Base-by-base conservation (phyloP, 2,113 vertebrate species). In the Nansenia antarctica region DNA sequence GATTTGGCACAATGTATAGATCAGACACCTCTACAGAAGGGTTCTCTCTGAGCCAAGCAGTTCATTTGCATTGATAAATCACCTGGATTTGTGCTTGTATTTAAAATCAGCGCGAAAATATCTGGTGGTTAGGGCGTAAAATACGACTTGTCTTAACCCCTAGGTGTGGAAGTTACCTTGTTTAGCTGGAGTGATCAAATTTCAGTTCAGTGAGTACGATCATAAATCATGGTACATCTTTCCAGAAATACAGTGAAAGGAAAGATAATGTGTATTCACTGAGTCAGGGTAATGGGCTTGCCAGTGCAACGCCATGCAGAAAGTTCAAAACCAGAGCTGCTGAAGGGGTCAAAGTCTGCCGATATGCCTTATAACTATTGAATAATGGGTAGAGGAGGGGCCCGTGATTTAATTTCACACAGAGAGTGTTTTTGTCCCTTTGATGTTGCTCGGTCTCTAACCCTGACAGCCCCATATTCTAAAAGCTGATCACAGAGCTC, bases 11-110 rank as follows among this genome's bases (percentile, higher is more conserved):
- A 77, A 88, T 61, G 79, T 82, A 82, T 74, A 63, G 74, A 84
- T 78, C 69, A 72, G 83, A 88, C 72, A 81, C 76, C 65, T 78
- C 70, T 55, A 63, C 77, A 75, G 80, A 65, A 80, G 71, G 69
- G n/a, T 74, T 24, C 74, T 83, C 85, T 80, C 85, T 61, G 76
- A 87, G 73, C 73, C 82, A 76, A 80, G n/a, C n/a, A n/a, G 86
- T 87, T 82, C 82, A 79, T 75, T 88, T 87, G 86, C 88, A 88
- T 90, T 82, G 85, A 82, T 88, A 85, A 87, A 85, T 85, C 80
- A 79, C 69, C 82, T 52, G 76, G 78, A 85, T 86, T 90, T 90
- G 89, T 90, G 89, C 89, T 90, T 90, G 70, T 89, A 72, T 87
- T 80, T 83, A 79, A 79, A 80, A 31, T 58, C 77, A 78, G 81